phyloP scores from a whole-genome alignment of 2,113 vertebrate genomes.

The Danionella cerebrum region DNA sequence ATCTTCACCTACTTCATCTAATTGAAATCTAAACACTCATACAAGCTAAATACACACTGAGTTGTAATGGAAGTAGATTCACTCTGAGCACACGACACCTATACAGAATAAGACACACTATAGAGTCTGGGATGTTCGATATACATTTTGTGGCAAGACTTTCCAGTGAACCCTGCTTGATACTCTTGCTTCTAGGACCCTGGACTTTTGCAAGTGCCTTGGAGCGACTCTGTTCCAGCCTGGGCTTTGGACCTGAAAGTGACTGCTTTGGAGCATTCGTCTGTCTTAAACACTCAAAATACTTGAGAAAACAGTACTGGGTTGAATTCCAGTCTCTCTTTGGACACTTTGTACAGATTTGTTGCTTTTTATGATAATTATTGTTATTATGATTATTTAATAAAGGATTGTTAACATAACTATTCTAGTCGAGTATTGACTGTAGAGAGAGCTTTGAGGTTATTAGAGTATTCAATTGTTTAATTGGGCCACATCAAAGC shows the following conservation, averaged over 20 bases:
- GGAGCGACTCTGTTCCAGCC: constrained; percentile 68
- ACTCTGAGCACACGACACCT: background rate
- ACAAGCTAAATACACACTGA: background rate
- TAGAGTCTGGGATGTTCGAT: background rate
- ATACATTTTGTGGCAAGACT: background rate
- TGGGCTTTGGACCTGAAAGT: constrained; percentile 67
- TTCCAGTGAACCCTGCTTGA: background rate
- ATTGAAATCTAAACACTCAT: constrained; percentile 13
- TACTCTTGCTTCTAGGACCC: constrained; percentile 52
- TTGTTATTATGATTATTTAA: constrained; percentile 98
- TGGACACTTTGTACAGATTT: constrained; percentile 96
- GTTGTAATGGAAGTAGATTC: constrained; percentile 8
- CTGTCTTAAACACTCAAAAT: constrained; percentile 52
- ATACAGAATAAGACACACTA: constrained; percentile 21
- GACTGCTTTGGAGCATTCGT: constrained; percentile 65
- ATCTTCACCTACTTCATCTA: constrained; percentile 17
- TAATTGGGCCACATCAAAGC: too few species aligned
- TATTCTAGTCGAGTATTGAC: background rate
- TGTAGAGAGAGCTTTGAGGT: background rate
- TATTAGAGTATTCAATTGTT: too few species aligned
- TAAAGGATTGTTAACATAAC: constrained; percentile 83
- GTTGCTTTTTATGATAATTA: constrained; percentile 84
- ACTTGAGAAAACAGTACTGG: constrained; percentile 60
- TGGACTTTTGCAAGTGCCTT: constrained; percentile 90
- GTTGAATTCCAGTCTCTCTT: constrained; percentile 77